Percentiles rank a stretch among this genome's conserved stretches.
Evolutionary conservation across 1,140 invertebrate species (phyloP).

Genomic region (Muscidifurax raptorellus): DNA sequence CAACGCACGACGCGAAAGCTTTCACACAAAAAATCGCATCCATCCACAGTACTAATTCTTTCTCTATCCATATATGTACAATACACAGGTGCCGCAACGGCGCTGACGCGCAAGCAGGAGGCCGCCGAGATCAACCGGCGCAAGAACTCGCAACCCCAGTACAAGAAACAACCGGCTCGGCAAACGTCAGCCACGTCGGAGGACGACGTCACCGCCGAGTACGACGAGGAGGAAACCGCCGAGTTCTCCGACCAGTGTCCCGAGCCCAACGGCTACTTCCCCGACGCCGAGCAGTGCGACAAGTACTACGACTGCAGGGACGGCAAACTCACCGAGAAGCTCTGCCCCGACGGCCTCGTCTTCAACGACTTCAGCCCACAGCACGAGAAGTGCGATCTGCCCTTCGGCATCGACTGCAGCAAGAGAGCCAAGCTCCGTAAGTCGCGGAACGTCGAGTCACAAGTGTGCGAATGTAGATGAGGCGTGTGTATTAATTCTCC

Average conservation of each 20-base stretch:
- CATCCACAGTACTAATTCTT: no score
- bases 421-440: constrained; percentile 87
- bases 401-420: constrained; percentile 89
- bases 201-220: constrained; percentile 52
- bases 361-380: constrained; percentile 90
- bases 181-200: no score
- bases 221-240: constrained; percentile 60
- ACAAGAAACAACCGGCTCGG: constrained; percentile 11
- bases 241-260: constrained; percentile 82
- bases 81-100: constrained; percentile 60
- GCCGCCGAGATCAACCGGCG: constrained; percentile 67
- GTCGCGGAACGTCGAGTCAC: no score
- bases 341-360: constrained; percentile 93
- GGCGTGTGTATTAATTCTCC: no score
- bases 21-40: no score
- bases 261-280: constrained; percentile 89
- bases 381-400: constrained; percentile 91
- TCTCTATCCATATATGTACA: no score
- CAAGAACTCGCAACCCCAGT: constrained; percentile 48
- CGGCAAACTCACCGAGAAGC: constrained; percentile 83
- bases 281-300: constrained; percentile 91
- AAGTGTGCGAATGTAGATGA: no score
- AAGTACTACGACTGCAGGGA: constrained; percentile 91
- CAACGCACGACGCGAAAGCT: no score
- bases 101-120: constrained; percentile 69